A percentile compares a stretch with the other conserved stretches of the same genome.
Conservation (phyloP, 2,113 vertebrate species). For the Myotis yumanensis region DNA sequence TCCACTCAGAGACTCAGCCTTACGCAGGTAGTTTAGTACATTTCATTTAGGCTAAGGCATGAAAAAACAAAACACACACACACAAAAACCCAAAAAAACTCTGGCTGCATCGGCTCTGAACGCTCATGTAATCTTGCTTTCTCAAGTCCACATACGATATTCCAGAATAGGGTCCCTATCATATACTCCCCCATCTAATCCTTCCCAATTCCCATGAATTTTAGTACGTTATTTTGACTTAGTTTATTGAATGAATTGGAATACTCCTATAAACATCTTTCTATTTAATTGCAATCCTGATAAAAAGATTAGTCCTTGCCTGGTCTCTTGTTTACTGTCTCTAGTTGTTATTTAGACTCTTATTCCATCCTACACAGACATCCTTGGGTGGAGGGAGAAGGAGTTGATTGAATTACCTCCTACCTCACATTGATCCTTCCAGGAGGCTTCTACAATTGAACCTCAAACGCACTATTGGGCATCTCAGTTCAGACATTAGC, state of each 20-base stretch:
- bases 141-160: not conserved
- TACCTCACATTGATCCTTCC: not conserved
- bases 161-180: not conserved
- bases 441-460: not conserved
- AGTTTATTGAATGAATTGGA: not conserved
- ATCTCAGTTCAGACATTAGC: not conserved
- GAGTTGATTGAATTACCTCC: not conserved
- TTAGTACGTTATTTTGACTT: not conserved
- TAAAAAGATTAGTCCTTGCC: not conserved
- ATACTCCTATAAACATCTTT: not conserved
- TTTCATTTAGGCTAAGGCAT: not conserved
- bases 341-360: not conserved
- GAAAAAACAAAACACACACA: not conserved
- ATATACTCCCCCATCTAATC: not conserved
- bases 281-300: not conserved
- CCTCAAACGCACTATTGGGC: not conserved
- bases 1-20: not conserved
- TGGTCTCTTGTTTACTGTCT: not conserved
- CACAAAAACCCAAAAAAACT: not conserved
- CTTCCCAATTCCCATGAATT: not conserved
- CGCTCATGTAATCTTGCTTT: not conserved
- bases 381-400: not conserved
- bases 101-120: rapidly evolving
- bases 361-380: not conserved
- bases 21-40: rapidly evolving